phyloP scores from a whole-genome alignment of 2,113 vertebrate genomes.

The Cyanoliseus patagonus region DNA sequence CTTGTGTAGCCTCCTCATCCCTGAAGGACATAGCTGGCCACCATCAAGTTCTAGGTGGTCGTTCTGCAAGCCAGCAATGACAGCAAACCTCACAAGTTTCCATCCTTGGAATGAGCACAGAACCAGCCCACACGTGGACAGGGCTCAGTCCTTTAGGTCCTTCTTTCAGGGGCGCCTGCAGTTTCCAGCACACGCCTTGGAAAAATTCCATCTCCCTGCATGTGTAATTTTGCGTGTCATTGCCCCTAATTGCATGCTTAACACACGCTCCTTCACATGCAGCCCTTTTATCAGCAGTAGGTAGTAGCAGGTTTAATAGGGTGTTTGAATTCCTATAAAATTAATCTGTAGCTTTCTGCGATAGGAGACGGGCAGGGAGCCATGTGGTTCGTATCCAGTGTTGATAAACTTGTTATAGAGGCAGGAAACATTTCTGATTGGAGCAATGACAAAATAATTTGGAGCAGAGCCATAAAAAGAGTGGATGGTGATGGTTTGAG shows the following conservation, averaged over 20 bases:
- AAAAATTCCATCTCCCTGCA: conserved; percentile 1
- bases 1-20: accelerated
- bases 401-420: conserved; percentile 67
- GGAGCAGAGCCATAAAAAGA: conserved; percentile 54
- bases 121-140: accelerated
- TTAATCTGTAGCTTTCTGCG: conserved; percentile 66
- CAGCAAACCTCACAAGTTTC: neutral
- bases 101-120: accelerated
- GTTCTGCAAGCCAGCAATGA: neutral
- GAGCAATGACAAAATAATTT: conserved; percentile 66
- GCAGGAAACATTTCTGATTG: conserved; percentile 67
- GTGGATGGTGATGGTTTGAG: conserved; percentile 52
- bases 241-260: conserved; percentile 60
- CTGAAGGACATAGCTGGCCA: neutral
- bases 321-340: conserved; percentile 73
- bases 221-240: conserved; percentile 60
- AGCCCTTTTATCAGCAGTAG: conserved; percentile 60
- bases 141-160: neutral
- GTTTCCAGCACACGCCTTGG: neutral
- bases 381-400: conserved; percentile 66
- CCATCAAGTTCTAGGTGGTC: accelerated
- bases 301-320: conserved; percentile 69
- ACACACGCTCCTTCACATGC: conserved; percentile 15
- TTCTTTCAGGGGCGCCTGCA: neutral
- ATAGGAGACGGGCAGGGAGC: conserved; percentile 63